A percentile compares a stretch with the other conserved stretches of the same genome.
Conservation (phyloP, 2,113 vertebrate genomes). For the Eclectus roratus region DNA sequence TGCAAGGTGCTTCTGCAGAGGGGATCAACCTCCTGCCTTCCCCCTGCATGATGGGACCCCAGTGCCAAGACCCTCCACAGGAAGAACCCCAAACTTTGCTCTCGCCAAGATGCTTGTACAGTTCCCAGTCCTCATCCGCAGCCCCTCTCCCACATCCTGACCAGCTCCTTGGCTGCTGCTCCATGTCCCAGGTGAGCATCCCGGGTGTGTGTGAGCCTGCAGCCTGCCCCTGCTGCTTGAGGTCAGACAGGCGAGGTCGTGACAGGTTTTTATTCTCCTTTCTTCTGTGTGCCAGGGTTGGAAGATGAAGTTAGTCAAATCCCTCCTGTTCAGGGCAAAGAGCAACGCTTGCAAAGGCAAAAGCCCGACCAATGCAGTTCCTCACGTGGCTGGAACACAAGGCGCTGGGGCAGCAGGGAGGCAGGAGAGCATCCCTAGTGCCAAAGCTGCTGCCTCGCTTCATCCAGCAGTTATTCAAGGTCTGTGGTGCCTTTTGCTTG, state of each 20-base stretch:
- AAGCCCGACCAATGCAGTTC: not conserved
- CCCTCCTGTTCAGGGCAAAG: constrained; percentile 8
- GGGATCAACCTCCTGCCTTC: rapidly evolving
- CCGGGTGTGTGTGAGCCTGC: not conserved
- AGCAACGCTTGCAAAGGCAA: not conserved
- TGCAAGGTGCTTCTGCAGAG: not conserved
- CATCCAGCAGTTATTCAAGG: rapidly evolving
- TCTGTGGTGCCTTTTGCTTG: not conserved
- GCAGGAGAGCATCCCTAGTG: not conserved
- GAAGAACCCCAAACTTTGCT: rapidly evolving
- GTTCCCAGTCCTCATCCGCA: not conserved
- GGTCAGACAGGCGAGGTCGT: not conserved
- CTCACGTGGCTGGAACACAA: not conserved
- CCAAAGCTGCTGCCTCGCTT: rapidly evolving
- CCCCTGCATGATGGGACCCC: rapidly evolving
- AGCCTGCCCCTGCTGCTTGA: not conserved
- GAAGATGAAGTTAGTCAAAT: constrained; percentile 2
- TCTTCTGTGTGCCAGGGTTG: not conserved
- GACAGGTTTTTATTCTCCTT: not conserved
- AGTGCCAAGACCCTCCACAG: not conserved
- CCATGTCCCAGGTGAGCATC: not conserved
- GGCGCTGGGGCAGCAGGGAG: not conserved
- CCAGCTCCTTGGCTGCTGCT: not conserved
- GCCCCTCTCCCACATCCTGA: rapidly evolving
- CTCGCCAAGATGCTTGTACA: rapidly evolving